These are phyloP conservation scores for Enteromius paludinosus DNA, from an alignment of 2,797 vertebrate genomes.

Conservation along the genomic window DNA sequence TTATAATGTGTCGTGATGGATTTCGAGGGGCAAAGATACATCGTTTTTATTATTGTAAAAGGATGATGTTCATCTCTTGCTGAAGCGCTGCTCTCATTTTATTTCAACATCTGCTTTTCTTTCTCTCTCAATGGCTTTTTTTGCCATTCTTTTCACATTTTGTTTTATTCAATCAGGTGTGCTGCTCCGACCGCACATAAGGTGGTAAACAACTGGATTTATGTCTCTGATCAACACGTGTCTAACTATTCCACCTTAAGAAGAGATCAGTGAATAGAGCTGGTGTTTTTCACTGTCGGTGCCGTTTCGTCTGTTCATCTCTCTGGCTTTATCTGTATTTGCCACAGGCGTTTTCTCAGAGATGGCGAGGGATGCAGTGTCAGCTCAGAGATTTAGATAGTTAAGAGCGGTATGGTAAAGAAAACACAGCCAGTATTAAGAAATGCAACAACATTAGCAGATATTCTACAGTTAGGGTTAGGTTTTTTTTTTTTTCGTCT, in stretches of 20 bases:
- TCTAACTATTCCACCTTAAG: constrained; percentile 15
- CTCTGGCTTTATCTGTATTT: neutral
- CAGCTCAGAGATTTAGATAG: constrained; percentile 2
- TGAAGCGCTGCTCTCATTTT: constrained; percentile 1
- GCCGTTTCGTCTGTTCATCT: constrained; percentile 24
- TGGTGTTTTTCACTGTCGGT: constrained; percentile 19
- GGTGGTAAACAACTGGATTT: constrained; percentile 7
- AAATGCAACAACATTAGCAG: neutral
- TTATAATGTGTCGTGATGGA: constrained; percentile 18
- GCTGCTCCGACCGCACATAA: neutral
- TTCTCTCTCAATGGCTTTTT: constrained; percentile 1
- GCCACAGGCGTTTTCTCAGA: constrained; percentile 17
- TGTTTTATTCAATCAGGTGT: constrained; percentile 5
- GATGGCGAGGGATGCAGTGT: neutral
- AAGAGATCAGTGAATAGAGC: neutral
- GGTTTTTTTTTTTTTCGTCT: neutral
- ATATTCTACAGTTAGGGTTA: neutral
- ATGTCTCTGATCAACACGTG: neutral
- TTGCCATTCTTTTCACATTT: constrained; percentile 2
- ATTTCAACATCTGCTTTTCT: neutral
- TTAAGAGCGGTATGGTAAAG: neutral
- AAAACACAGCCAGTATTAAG: neutral
- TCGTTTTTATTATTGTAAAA: constrained; percentile 10
- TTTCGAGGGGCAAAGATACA: constrained; percentile 22
- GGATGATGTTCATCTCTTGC: constrained; percentile 23